Evolutionary conservation across 2,888 invertebrate species (phyloP), one percentile per base, ranked within the genome.

Genomic region (Pterostichus madidus): DNA sequence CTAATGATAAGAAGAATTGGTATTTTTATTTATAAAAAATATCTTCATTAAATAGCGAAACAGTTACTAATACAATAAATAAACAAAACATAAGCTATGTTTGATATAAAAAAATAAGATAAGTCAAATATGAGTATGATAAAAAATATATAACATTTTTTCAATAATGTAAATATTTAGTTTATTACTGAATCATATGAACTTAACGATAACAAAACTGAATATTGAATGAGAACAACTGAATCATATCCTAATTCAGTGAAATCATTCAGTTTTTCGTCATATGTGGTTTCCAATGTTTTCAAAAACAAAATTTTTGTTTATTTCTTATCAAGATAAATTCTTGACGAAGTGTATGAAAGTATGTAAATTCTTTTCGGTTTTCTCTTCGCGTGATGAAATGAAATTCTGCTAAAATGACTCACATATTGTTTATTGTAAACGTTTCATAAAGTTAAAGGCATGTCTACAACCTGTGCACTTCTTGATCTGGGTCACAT

Each of bases 401-500:
- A 64, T 15, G 13, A 13, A 64, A 39, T 64, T n/a, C 8, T 64
- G 15, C 6, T 39, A 39, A 32, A 64, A 8, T 64, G 64, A 64
- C 13, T 64, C 64, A 64, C 64, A 17, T 56, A 56, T 56, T 64
- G 64, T 64, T 7, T 64, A 64, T 15, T 39, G 32, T 64, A 64
- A 64, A 13, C 17, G 32, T 17, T 56, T 56, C 64, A n/a, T 35
- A 15, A 64, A 64, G 39, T 11, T 64, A 35, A 35, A 39, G 15
- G 13, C 39, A 39, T 64, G 35, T 64, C 13, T 39, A 64, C 64
- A 64, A 64, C 64, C 64, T 64, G 64, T 64, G 6, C n/a, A 35
- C 10, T 64, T 64, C 39, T 56, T 8, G 6, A 64, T 15, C 35
- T 64, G 35, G 64, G 64, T 64, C 64, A 64, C n/a, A 64, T 64